Conservation (phyloP, 1,140 invertebrate species). For the Trialeurodes vaporariorum region DNA sequence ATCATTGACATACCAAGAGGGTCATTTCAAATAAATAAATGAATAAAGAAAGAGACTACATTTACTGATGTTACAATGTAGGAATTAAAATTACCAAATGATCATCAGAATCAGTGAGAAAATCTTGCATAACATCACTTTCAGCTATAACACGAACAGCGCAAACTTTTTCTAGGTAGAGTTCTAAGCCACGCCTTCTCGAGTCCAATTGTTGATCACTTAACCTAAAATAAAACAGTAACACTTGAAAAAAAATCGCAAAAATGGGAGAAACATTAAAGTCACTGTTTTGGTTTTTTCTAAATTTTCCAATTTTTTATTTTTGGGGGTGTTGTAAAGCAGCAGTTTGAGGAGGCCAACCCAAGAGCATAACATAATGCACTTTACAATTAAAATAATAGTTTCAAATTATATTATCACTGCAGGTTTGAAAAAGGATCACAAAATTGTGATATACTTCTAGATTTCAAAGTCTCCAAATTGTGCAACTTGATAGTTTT, state of each 20-base stretch:
- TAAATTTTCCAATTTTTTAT: no score
- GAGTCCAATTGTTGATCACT: constrained; percentile 95
- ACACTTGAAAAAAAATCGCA: not conserved
- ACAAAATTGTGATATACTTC: no score
- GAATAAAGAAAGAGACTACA: not conserved
- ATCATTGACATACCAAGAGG: not conserved
- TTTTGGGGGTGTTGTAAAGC: no score
- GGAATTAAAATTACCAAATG: constrained; percentile 40
- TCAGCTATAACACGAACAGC: constrained; percentile 96
- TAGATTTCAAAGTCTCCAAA: no score
- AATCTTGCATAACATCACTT: constrained; percentile 93
- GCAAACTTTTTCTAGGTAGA: constrained; percentile 97
- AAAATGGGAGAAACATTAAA: not conserved
- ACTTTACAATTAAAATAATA: no score
- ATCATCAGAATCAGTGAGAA: constrained; percentile 84
- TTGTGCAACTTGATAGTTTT: no score
- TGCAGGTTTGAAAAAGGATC: no score
- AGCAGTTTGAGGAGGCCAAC: no score
- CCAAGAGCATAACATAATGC: no score
- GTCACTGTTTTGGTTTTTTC: no score
- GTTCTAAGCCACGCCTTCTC: constrained; percentile 83
- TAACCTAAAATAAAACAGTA: constrained; percentile 37
- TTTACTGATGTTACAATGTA: not conserved
- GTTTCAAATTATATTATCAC: no score
- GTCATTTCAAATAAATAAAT: not conserved